phyloP scores from a whole-genome alignment of 1,140 invertebrate species.

The Gonioctena quinquepunctata region DNA sequence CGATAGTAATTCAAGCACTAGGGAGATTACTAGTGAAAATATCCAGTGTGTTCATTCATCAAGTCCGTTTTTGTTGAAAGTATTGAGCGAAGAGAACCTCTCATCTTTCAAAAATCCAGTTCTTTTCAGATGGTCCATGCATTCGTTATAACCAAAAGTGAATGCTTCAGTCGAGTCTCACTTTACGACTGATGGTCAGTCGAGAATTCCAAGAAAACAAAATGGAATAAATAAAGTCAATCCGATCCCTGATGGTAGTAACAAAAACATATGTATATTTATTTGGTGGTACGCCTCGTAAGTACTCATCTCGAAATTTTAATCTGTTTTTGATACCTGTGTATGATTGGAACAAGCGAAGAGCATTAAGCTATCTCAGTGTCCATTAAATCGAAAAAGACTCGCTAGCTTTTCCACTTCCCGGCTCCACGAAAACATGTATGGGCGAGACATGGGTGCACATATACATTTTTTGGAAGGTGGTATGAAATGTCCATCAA shows the following conservation, averaged over 20 bases:
- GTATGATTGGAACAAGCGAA: slow-evolving; percentile 45
- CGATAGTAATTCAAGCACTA: no score
- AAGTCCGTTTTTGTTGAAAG: no score
- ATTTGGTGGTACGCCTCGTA: not conserved
- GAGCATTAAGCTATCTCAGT: slow-evolving; percentile 44
- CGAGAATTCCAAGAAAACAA: not conserved
- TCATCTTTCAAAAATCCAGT: no score
- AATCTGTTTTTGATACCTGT: slow-evolving; percentile 47
- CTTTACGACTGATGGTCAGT: not conserved
- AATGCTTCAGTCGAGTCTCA: not conserved
- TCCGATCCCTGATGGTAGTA: not conserved
- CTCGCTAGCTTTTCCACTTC: slow-evolving; percentile 23
- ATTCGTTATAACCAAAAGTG: no score
- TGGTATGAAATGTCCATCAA: no score
- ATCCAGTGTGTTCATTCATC: no score
- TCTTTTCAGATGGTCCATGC: no score
- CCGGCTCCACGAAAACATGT: slow-evolving; percentile 40
- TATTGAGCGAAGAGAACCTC: no score
- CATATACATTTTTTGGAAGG: no score
- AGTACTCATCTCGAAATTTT: slow-evolving; percentile 32
- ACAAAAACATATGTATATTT: not conserved
- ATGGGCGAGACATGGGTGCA: slow-evolving; percentile 16
- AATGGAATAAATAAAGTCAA: not conserved
- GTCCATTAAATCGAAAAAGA: slow-evolving; percentile 41
- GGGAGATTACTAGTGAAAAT: no score